A percentile compares a stretch with the other conserved stretches of the same genome.
phyloP scores from a whole-genome alignment of 2,888 invertebrate genomes.

The Celastrina argiolus region DNA sequence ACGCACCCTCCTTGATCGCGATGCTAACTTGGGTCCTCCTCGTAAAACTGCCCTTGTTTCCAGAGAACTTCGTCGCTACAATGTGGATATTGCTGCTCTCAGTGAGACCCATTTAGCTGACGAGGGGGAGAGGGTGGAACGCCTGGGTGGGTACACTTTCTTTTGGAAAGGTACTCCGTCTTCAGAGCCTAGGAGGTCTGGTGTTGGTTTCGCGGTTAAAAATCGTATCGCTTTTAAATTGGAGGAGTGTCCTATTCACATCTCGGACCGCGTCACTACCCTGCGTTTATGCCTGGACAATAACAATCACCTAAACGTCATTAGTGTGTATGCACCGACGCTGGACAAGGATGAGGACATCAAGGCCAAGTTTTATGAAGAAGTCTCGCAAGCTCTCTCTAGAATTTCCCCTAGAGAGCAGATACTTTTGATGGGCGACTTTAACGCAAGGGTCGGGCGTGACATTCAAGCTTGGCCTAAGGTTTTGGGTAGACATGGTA shows the following conservation, averaged over 20 bases:
- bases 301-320: too few species aligned
- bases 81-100: constrained; percentile 7
- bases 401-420: too few species aligned
- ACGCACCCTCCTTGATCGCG: constrained; percentile 33
- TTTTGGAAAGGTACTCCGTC: neutral
- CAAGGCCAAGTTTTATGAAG: too few species aligned
- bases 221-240: neutral
- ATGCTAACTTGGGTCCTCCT: constrained; percentile 30
- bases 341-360: too few species aligned
- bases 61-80: neutral
- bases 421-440: too few species aligned
- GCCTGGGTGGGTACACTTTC: neutral
- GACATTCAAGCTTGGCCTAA: too few species aligned
- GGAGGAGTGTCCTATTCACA: neutral
- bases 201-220: neutral
- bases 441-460: too few species aligned
- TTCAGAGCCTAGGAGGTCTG: neutral
- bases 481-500: too few species aligned
- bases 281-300: too few species aligned
- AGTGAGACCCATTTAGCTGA: too few species aligned
- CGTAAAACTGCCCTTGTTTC: neutral
- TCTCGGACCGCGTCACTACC: neutral
- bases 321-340: too few species aligned
- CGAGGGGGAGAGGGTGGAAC: neutral
- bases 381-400: too few species aligned